Conservation (phyloP, 2,888 invertebrate species). For the Drosophila algonquin region DNA sequence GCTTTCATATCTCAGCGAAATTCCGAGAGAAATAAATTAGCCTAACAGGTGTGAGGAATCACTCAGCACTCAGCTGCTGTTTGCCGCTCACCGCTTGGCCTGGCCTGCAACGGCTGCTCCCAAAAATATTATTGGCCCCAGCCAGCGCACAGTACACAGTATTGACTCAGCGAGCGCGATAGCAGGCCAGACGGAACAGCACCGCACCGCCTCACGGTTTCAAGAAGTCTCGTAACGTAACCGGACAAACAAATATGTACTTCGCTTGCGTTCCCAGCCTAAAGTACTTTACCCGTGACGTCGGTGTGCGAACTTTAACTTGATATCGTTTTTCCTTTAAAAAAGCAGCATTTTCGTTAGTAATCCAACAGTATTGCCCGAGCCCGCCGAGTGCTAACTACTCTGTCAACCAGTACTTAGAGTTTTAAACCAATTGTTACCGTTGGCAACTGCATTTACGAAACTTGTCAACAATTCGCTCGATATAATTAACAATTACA, state of each 20-base stretch:
- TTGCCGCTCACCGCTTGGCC: slow-evolving; percentile 8
- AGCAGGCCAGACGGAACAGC: slow-evolving; percentile 28
- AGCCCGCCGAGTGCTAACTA: slow-evolving; percentile 47
- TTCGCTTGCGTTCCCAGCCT: slow-evolving; percentile 31
- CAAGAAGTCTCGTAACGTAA: slow-evolving; percentile 22
- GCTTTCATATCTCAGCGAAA: not conserved
- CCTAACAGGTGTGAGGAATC: slow-evolving; percentile 33
- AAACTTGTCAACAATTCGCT: slow-evolving; percentile 42
- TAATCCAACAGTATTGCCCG: slow-evolving; percentile 51
- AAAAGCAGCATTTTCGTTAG: slow-evolving; percentile 24
- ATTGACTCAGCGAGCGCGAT: slow-evolving; percentile 40
- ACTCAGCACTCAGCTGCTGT: slow-evolving; percentile 5
- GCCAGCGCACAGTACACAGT: slow-evolving; percentile 38
- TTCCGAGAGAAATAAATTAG: not conserved
- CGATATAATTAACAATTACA: slow-evolving; percentile 40
- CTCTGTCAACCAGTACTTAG: slow-evolving; percentile 8
- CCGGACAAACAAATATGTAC: slow-evolving; percentile 45
- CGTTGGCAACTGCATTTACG: slow-evolving; percentile 48
- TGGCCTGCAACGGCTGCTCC: not conserved
- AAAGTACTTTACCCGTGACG: slow-evolving; percentile 61
- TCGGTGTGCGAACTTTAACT: slow-evolving; percentile 50
- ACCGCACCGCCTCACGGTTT: slow-evolving; percentile 15
- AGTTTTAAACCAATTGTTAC: slow-evolving; percentile 50
- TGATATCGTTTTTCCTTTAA: slow-evolving; percentile 28
- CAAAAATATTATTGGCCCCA: slow-evolving; percentile 12